Evolutionary conservation across 2,888 invertebrate genomes (phyloP), one percentile per base, ranked within the genome.

Genomic region (Geophilus truncorum): DNA sequence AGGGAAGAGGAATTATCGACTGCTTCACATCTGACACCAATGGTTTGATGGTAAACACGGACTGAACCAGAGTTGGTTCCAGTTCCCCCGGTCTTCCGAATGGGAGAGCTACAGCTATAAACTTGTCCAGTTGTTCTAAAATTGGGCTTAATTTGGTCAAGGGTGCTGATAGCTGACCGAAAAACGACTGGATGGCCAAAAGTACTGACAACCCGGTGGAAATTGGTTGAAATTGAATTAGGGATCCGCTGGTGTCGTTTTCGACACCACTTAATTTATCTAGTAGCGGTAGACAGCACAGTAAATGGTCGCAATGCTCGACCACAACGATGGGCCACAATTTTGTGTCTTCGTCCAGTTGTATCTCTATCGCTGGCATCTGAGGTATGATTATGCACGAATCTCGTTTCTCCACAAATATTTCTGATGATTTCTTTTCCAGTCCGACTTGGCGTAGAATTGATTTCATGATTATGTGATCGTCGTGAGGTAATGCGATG

Each of bases 251-350:
- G 1, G 45, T 18, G 30, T 75, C 25, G 25, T 23, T 30, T n/a
- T n/a, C n/a, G 18, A 7, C 12, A 15, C 12, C 9, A 10, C 10
- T 4, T 25, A 15, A 5, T n/a, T 23, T n/a, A 1, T 75, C 25
- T 12, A 75, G 18, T 75, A 75, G n/a, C 9, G 75, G 75, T 15
- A 77, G 34, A 12, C 32, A 30, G 3, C 32, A 34, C n/a, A 77
- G 15, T n/a, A 77, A 21, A 77, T 77, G 30, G 5, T 21, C 34
- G 18, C 36, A 77, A 18, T 77, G 77, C 34, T 77, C 77, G 34
- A 77, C 77, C 34, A 77, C 77, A n/a, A 77, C 36, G 2, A 77
- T 34, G 23, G 77, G 77, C 77, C 77, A 77, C 34, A 77, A 10
- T 30, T 77, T 34, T 4, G 23, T 77, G 77, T 30, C 21, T 77